These are phyloP conservation scores for Zeuzera pyrina DNA, from an alignment of 2,888 invertebrate genomes.

Conservation along the genomic window DNA sequence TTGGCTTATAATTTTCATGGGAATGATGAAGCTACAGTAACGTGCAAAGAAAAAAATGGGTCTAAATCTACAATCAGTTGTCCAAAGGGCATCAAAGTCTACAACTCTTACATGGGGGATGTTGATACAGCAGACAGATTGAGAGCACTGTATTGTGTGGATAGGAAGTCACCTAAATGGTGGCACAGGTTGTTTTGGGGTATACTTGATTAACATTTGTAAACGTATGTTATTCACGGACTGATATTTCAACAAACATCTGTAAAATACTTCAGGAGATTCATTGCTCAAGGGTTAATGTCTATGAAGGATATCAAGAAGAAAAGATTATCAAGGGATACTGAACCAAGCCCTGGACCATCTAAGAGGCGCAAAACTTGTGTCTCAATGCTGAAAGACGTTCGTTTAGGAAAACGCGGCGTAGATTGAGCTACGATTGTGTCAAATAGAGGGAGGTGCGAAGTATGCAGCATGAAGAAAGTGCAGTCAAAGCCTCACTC, in stretches of 20 bases:
- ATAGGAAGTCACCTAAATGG: constrained; percentile 29
- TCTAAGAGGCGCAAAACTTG: not conserved
- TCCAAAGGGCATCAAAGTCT: constrained; percentile 16
- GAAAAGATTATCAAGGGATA: not conserved
- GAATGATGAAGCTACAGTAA: constrained; percentile 9
- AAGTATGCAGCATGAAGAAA: not conserved
- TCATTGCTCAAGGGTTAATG: not conserved
- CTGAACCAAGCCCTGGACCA: not conserved
- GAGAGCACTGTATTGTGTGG: constrained; percentile 25
- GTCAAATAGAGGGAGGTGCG: not conserved
- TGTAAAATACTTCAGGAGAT: not conserved
- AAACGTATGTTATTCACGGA: not conserved
- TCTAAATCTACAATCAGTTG: constrained; percentile 14
- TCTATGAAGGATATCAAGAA: not conserved
- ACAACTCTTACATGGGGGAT: constrained; percentile 18
- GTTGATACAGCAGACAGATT: constrained; percentile 25
- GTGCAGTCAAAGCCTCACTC: not conserved
- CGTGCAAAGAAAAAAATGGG: constrained; percentile 15
- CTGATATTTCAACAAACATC: not conserved
- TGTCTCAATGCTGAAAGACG: not conserved
- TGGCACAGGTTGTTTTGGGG: constrained; percentile 30
- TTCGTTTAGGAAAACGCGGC: not conserved
- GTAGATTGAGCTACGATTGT: not conserved
- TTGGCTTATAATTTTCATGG: constrained; percentile 14
- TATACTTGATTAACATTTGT: constrained; percentile 12